Evolutionary conservation across 2,797 vertebrate species (phyloP), one percentile per base, ranked within the genome.

Genomic region (Pagetopsis macropterus): DNA sequence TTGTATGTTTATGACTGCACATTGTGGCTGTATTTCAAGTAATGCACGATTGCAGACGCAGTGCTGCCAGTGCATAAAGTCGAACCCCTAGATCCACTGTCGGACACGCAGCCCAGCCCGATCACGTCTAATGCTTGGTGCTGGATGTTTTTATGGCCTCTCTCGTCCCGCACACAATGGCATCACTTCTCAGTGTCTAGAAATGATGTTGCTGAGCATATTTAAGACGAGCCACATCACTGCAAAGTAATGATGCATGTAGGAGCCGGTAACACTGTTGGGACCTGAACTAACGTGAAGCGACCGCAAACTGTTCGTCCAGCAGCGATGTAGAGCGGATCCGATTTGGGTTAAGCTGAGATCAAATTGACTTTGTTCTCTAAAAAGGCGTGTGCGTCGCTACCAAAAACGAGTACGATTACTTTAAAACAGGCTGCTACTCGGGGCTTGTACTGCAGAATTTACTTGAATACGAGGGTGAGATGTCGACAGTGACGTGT

Each of bases 311-410:
- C 81, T 81, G 85, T 87, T 76, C 77, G 82, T 66, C 67, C 50
- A 14, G 76, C 81, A 43, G 70, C 81, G 55, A 33, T 57, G 7
- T 84, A 76, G 84, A 86, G 80, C 86, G 11, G 43, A 80, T 88
- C 87, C 89, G 87, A 92, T 92, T 81, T 88, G 91, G 90, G 90
- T 93, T 90, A 91, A 91, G 90, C 91, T 75, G 80, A 79, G 87
- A 91, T 92, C 90, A 90, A 80, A 88, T 87, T 85, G 79, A 90
- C 84, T 88, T 88, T 88, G 89, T 82, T 86, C 81, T 57, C 65
- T 41, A 56, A 77, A 27, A 82, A 80, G 70, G 55, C 76, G 51
- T 61, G 72, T 33, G 77, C 71, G 65, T 74, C 50, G 69, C 52
- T 27, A 27, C 27, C 67, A 62, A 73, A 65, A 51, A 44, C n/a